Evolutionary conservation across 2,888 invertebrate genomes (phyloP).

Genomic region (Dynastes grantii): DNA sequence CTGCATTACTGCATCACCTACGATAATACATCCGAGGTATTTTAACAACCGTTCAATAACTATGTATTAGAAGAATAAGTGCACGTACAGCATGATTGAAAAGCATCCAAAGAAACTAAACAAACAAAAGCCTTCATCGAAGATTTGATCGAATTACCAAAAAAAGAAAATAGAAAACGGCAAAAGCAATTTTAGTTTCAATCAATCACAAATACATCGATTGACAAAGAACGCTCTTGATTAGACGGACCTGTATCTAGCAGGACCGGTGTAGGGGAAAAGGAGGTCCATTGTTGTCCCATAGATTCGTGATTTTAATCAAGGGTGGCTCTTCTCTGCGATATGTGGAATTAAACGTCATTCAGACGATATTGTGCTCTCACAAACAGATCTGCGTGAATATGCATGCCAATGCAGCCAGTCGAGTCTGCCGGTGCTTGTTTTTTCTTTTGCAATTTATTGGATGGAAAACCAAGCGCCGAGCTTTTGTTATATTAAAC

Average conservation of each 20-base stretch:
- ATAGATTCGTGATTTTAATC: conserved; percentile 68
- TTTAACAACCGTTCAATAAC: conserved; percentile 15
- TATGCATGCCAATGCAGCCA: conserved; percentile 59
- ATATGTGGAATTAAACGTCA: conserved; percentile 69
- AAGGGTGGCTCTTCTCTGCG: conserved; percentile 67
- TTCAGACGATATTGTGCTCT: conserved; percentile 66
- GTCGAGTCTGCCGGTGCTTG: conserved; percentile 52
- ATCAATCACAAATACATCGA: conserved; percentile 68
- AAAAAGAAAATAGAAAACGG: conserved; percentile 57
- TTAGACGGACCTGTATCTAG: conserved; percentile 67
- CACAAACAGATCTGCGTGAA: conserved; percentile 65
- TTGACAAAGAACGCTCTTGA: conserved; percentile 68
- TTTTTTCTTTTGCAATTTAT: conserved; percentile 54
- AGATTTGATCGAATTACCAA: conserved; percentile 58
- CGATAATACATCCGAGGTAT: background rate
- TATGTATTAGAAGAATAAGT: conserved; percentile 2
- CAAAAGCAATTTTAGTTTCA: conserved; percentile 68
- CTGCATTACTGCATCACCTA: background rate
- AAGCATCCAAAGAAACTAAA: conserved; percentile 39
- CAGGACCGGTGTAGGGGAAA: conserved; percentile 62
- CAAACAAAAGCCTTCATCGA: conserved; percentile 49
- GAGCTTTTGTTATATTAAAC: conserved; percentile 51
- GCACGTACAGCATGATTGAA: conserved; percentile 39
- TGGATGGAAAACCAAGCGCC: conserved; percentile 54
- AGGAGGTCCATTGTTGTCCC: conserved; percentile 65